Evolutionary conservation across 2,113 vertebrate genomes (phyloP).

Genomic region (Thunnus thynnus): DNA sequence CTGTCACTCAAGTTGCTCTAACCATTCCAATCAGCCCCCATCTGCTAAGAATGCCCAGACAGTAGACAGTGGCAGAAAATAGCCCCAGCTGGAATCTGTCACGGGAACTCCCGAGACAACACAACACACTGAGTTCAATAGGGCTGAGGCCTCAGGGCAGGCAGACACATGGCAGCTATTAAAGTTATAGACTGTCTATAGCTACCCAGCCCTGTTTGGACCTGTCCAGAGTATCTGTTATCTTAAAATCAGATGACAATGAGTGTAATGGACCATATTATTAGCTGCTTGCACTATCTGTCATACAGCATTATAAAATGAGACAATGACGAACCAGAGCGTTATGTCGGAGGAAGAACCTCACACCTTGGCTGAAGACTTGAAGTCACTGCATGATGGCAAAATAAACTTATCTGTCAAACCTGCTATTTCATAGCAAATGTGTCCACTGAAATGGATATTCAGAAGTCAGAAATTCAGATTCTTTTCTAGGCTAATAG

Average conservation of each 20-base stretch:
- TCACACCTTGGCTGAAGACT: constrained; percentile 3
- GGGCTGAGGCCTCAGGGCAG: constrained; percentile 55
- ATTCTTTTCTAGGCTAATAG: background rate
- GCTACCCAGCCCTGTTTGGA: constrained; percentile 35
- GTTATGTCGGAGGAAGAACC: background rate
- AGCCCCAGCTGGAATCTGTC: constrained; percentile 79
- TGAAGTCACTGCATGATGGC: fast-evolving
- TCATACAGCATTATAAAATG: constrained; percentile 35
- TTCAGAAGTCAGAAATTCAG: constrained; percentile 12
- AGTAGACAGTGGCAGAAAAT: constrained; percentile 80
- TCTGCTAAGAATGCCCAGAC: constrained; percentile 72
- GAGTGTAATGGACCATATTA: constrained; percentile 34
- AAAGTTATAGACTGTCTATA: constrained; percentile 60
- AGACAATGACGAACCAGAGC: constrained; percentile 8
- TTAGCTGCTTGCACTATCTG: constrained; percentile 46
- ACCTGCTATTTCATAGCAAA: background rate
- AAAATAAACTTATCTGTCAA: constrained; percentile 6
- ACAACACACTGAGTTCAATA: constrained; percentile 65
- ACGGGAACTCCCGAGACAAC: constrained; percentile 67
- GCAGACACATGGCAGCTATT: constrained; percentile 75
- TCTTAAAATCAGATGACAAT: constrained; percentile 54
- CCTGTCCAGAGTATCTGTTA: constrained; percentile 45
- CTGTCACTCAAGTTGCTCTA: constrained; percentile 50
- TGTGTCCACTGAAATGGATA: background rate
- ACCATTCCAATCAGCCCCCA: constrained; percentile 45